Evolutionary conservation across 2,888 invertebrate genomes (phyloP), one percentile per base, ranked within the genome.

Genomic region (Patella caerulea): DNA sequence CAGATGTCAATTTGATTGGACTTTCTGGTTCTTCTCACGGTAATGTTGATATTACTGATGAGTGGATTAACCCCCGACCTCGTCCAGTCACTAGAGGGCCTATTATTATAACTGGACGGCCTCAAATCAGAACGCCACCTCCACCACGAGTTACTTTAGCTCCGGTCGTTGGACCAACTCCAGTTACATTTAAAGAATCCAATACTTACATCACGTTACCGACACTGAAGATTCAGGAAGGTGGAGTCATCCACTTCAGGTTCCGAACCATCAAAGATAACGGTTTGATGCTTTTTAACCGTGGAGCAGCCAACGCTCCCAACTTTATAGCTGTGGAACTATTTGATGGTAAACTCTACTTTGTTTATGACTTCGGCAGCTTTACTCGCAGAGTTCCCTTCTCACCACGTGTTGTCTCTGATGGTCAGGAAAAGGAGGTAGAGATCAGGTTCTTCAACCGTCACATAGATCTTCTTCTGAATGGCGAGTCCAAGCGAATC

Each of bases 311-410:
- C 0, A 29, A 55, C 12, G 56, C 76, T 45, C 45, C 71, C 15
- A 76, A 82, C 45, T 91, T 88, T 79, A 75, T 91, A 24, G 89
- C 87, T 7, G 72, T 91, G 15, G 91, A 91, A 79, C 78, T 91
- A 54, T 88, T 83, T 78, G 91, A 91, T 77, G 90, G 90, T 1
- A 84, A 84, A 29, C 84, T 90, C 11, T 90, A 88, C 79, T 85
- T 89, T 56, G 87, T 91, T 15, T 83, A 88, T 74, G 84, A 90
- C 79, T 82, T 89, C 34, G 90, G 90, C 0, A 77, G 78, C 4
- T 83, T 84, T 12, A 83, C 85, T 0, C 82, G 81, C 34, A 78
- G 90, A 24, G 82, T 84, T 1, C 77, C 77, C 7, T 82, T 90
- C 12, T 82, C 87, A 1, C 75, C 79, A 17, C 59, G 72, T 7